Evolutionary conservation across 2,888 invertebrate species (phyloP), one percentile per base, ranked within the genome.

Genomic region (Cheilosia impressa): DNA sequence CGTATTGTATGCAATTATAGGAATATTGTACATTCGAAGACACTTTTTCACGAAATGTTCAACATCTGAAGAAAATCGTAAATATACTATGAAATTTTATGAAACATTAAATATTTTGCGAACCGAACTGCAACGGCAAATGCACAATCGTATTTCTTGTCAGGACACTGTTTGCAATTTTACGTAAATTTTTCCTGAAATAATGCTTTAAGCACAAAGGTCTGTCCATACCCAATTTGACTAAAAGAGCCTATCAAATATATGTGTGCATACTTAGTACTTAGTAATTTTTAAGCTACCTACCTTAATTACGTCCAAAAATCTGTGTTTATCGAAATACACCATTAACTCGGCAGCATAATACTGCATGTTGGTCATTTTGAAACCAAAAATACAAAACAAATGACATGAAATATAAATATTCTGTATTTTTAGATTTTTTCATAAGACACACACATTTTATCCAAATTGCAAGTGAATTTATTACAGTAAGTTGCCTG

Each of bases 261-360:
- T 34, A 5, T 6, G 27, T 24, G 15, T 15, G 13, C 9, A 10
- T 34, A 10, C 9, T 9, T 9, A 4, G 9, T 24, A 41, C 7
- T 7, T 19, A 19, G 4, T 7, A 31, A 31, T 9, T 9, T 13
- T 5, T 22, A 17, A 24, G 43, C 38, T 38, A 1, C 62, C 68
- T 79, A 89, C 90, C 84, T 87, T 89, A 43, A 90, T 60, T 10
- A 92, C 88, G 15, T 92, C 91, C 58, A 92, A 66, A 24, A 92
- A 76, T 72, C 89, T 89, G 88, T 91, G 90, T 60, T 89, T 91
- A 82, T 92, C 92, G 4, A 91, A 89, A 63, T 92, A 92, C 0
- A 89, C 88, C 91, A 91, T 89, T 6, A 89, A 88, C 22, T 88
- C 88, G 0, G 90, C 90, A 0, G 91, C 88, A 81, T 88, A 91